Percentiles rank a stretch among this genome's conserved stretches.
These are phyloP conservation scores for Aphelinus atriplicis DNA, from an alignment of 1,140 invertebrate species.

Conservation along the genomic window DNA sequence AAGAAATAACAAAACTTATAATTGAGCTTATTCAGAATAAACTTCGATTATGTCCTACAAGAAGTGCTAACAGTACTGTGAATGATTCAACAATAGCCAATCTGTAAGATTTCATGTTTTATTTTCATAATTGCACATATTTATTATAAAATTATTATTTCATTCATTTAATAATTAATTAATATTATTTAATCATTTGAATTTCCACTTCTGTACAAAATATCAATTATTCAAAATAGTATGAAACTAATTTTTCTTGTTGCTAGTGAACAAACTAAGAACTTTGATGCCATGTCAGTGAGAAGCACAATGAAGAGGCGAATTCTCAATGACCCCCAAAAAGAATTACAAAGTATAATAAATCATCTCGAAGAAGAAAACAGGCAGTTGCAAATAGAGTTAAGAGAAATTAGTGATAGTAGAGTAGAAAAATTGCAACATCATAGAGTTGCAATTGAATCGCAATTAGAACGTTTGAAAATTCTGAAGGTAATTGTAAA, in stretches of 20 bases:
- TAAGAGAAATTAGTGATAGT: conserved; percentile 58
- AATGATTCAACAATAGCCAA: conserved; percentile 48
- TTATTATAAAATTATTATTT: conserved; percentile 1
- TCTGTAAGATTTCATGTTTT: conserved; percentile 36
- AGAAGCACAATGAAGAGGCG: conserved; percentile 57
- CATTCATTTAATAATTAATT: neutral
- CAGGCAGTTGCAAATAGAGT: conserved; percentile 60
- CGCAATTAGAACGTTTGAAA: conserved; percentile 65
- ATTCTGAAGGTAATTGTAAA: conserved; percentile 59
- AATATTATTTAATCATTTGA: too few relatives aligned
- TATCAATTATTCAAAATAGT: neutral
- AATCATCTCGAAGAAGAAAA: conserved; percentile 67
- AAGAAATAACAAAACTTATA: conserved; percentile 65
- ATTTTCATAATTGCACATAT: conserved; percentile 18
- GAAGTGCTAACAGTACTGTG: conserved; percentile 43
- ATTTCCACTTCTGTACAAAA: too few relatives aligned
- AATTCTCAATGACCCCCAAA: conserved; percentile 61
- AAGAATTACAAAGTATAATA: conserved; percentile 69
- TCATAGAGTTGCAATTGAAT: conserved; percentile 63
- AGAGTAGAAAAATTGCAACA: conserved; percentile 58
- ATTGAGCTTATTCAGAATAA: conserved; percentile 65
- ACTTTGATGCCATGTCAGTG: conserved; percentile 51
- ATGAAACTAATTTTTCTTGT: conserved; percentile 2
- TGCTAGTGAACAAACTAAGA: conserved; percentile 51
- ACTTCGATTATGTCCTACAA: conserved; percentile 59